Evolutionary conservation across 2,113 vertebrate genomes (phyloP).

Genomic region (Dipodomys merriami): DNA sequence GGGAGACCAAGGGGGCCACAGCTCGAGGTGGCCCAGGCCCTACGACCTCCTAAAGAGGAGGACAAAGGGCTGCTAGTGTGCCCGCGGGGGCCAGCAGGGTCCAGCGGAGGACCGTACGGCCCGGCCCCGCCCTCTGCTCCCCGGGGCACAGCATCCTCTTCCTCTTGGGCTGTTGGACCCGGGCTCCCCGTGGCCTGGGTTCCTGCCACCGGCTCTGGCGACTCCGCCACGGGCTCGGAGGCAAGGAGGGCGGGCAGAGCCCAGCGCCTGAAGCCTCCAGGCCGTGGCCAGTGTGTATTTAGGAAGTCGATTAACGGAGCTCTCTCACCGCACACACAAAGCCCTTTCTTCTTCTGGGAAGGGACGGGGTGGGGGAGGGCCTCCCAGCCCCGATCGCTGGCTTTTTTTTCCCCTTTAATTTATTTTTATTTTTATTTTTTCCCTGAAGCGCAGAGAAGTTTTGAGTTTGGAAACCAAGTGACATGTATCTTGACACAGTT

Average conservation of each 20-base stretch:
- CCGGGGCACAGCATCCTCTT: constrained; percentile 67
- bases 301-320: constrained; percentile 46
- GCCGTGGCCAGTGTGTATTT: constrained; percentile 44
- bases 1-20: constrained; percentile 9
- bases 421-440: no score
- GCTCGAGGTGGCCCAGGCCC: constrained; percentile 28
- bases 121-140: constrained; percentile 65
- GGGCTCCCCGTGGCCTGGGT: background rate
- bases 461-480: constrained; percentile 60
- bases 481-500: constrained; percentile 52
- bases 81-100: constrained; percentile 73
- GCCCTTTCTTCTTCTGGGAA: constrained; percentile 77
- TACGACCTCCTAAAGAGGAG: constrained; percentile 74
- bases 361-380: constrained; percentile 72
- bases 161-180: constrained; percentile 33
- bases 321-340: constrained; percentile 72
- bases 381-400: constrained; percentile 58
- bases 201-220: background rate
- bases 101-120: constrained; percentile 72
- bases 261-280: background rate
- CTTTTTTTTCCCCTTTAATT: background rate
- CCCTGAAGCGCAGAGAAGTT: constrained; percentile 75
- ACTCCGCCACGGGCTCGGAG: background rate
- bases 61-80: constrained; percentile 87
- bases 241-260: background rate